These are phyloP conservation scores for Chaetophractus vellerosus DNA, from an alignment of 2,797 vertebrate genomes.

Conservation along the genomic window DNA sequence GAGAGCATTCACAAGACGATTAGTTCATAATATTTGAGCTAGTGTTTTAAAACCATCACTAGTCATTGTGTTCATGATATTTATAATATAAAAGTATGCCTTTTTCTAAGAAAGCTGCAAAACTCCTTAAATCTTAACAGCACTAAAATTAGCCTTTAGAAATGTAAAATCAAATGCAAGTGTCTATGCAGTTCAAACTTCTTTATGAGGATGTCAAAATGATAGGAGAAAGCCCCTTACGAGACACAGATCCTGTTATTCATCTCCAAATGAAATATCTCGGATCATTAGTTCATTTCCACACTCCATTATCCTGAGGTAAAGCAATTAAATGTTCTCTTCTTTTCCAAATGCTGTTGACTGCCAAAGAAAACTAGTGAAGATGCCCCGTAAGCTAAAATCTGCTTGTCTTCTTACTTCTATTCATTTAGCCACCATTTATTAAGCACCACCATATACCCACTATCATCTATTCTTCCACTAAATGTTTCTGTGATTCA, in stretches of 20 bases:
- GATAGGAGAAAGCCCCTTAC: not conserved
- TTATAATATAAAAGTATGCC: not conserved
- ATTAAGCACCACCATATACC: not conserved
- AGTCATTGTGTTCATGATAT: not conserved
- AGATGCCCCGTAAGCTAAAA: not conserved
- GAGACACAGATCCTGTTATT: not conserved
- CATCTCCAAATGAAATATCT: not conserved
- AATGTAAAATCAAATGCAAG: slow-evolving; percentile 6
- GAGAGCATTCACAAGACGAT: not conserved
- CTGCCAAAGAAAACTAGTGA: not conserved
- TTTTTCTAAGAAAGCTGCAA: slow-evolving; percentile 18
- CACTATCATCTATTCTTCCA: not conserved
- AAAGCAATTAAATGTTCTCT: not conserved
- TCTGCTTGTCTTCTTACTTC: not conserved
- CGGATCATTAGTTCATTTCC: not conserved
- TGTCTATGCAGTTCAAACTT: not conserved
- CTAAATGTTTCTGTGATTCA: not conserved
- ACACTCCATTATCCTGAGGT: not conserved
- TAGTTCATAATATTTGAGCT: not conserved
- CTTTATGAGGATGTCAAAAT: not conserved
- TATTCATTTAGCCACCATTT: not conserved
- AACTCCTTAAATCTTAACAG: slow-evolving; percentile 7
- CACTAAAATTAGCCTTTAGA: not conserved
- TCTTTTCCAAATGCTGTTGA: not conserved
- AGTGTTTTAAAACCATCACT: not conserved